Base-by-base conservation (phyloP, 1,140 invertebrate genomes). In the Drosophila funebris region DNA sequence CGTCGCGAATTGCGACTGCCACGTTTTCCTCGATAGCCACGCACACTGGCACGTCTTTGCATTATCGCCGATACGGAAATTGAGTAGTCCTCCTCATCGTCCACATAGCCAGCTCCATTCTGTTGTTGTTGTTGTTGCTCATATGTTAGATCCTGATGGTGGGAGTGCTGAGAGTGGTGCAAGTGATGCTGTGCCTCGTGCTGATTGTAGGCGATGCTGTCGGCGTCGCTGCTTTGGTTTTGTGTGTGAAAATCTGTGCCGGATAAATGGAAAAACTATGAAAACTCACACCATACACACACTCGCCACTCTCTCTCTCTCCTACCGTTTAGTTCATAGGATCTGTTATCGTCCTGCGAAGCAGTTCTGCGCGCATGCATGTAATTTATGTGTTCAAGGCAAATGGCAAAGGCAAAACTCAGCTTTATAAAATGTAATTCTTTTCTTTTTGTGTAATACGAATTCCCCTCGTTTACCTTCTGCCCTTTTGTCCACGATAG, bases 11-110 rank as follows among this genome's bases (percentile, higher is more conserved):
- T 92, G 11, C 94, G 92, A 29, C 94, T 92, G 64, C 83, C 83
- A 36, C 92, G 91, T 78, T 91, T 91, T 14, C 85, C 79, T 41
- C 94, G 93, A n/a, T 94, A 95, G 31, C 94, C 93, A 46, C 94
- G 92, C 9, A 93, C 93, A 16, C 95, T 96, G 27, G 94, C 95
- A 64, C 95, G 93, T 60, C 96, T 93, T 80, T 96, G 95, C 64
- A 97, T 94, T 54, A 97, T 97, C 3, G 95, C 96, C 66, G 94
- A 96, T 37, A 96, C 94, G 73, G 96, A 97, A 6, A 94, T 94
- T 0, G 96, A 97, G 87, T 97, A 97, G 76, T 97, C 96, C 68
- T 97, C 96, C 63, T 96, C 95, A 72, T 95, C 94, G 3, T 90
- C 87, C 1, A 81, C 72, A 33, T 91, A 74, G 39, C 73, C 77